phyloP scores from a whole-genome alignment of 2,797 vertebrate genomes.

The Tiaroga cobitis region DNA sequence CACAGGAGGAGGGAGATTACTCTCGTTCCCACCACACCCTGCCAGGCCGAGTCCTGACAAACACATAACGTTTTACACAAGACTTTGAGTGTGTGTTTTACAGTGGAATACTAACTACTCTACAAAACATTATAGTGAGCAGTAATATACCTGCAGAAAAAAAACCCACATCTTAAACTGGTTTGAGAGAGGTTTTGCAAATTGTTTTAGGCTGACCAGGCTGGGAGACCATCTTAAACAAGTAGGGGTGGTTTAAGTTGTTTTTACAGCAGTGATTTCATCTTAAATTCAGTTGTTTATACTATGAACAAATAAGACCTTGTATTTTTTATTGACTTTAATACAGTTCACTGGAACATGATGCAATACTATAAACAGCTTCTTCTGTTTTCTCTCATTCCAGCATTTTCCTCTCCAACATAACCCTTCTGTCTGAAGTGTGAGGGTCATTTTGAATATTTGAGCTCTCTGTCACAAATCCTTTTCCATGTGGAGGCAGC shows the following conservation, averaged over 20 bases:
- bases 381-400: not conserved
- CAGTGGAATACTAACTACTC: not conserved
- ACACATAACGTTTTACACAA: not conserved
- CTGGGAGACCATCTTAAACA: not conserved
- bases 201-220: not conserved
- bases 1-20: constrained; percentile 23
- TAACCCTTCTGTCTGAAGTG: not conserved
- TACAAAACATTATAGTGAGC: not conserved
- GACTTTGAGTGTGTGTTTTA: not conserved
- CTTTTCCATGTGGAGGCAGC: no score
- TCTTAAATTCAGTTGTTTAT: not conserved
- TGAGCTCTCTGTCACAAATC: not conserved
- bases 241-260: no score
- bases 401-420: constrained; percentile 10
- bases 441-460: not conserved
- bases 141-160: not conserved
- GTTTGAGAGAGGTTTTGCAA: not conserved
- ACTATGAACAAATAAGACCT: not conserved
- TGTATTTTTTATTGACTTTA: not conserved
- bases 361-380: not conserved
- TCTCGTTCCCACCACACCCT: constrained; percentile 42
- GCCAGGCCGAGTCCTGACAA: constrained; percentile 25
- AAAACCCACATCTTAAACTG: not conserved
- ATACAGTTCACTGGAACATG: not conserved
- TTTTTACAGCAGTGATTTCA: not conserved